Conservation (phyloP, 1,140 invertebrate genomes). For the Leptinotarsa texana region DNA sequence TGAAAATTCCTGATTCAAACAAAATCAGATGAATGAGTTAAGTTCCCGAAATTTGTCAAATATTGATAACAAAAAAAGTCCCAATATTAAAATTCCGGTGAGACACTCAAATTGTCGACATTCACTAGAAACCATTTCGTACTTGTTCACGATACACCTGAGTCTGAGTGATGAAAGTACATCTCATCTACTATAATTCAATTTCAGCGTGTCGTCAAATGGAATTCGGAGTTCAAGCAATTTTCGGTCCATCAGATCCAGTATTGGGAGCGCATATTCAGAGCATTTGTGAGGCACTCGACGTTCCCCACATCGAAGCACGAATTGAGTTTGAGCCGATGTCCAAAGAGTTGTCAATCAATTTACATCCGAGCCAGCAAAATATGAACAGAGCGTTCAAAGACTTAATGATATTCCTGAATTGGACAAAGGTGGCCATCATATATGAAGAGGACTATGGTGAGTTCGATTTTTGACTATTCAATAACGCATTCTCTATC, state of each 20-base stretch:
- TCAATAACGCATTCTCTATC: background rate
- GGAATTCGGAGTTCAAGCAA: constrained; percentile 81
- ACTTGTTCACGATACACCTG: background rate
- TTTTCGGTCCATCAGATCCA: constrained; percentile 87
- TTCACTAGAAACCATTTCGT: too few relatives aligned
- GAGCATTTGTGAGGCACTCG: constrained; percentile 85
- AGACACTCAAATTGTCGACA: too few relatives aligned
- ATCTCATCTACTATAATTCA: constrained; percentile 32
- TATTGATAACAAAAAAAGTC: too few relatives aligned
- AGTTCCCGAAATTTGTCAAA: too few relatives aligned
- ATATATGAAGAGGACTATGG: constrained; percentile 90
- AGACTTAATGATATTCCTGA: constrained; percentile 85
- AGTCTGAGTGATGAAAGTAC: background rate
- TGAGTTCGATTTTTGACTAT: constrained; percentile 55
- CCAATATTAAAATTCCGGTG: too few relatives aligned
- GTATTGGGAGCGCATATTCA: constrained; percentile 82
- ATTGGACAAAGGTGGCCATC: constrained; percentile 92
- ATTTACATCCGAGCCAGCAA: constrained; percentile 84
- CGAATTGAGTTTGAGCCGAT: constrained; percentile 71
- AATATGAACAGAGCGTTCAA: constrained; percentile 83
- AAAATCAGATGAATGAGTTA: too few relatives aligned
- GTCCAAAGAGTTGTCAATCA: constrained; percentile 82
- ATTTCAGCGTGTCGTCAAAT: constrained; percentile 84
- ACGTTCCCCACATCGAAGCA: constrained; percentile 87
- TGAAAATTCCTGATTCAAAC: too few relatives aligned